A percentile compares a stretch with the other conserved stretches of the same genome.
Evolutionary conservation across 2,113 vertebrate genomes (phyloP).

Genomic region (Athene noctua): DNA sequence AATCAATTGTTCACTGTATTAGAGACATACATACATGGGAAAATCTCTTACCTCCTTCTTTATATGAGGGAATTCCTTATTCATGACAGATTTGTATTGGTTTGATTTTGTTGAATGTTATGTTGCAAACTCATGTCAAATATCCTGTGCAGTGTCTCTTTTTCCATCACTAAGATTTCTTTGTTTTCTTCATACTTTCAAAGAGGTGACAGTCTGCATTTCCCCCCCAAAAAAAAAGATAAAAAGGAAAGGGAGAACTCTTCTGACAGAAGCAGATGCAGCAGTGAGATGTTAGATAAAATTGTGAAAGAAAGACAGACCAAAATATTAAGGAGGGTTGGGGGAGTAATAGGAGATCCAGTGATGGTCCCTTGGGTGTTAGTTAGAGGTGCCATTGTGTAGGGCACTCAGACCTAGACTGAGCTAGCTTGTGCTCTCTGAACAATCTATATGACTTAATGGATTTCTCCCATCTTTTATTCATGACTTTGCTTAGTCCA

Average conservation of each 20-base stretch:
- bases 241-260: not conserved
- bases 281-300: not conserved
- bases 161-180: not conserved
- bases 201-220: not conserved
- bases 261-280: not conserved
- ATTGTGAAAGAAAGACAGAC: not conserved
- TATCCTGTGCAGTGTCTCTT: not conserved
- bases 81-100: not conserved
- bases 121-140: not conserved
- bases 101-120: not conserved
- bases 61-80: not conserved
- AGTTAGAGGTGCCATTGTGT: not conserved
- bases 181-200: not conserved
- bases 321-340: not conserved
- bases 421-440: not conserved
- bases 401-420: not conserved
- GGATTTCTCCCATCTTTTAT: slow-evolving; percentile 41
- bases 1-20: not conserved
- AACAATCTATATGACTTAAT: not conserved
- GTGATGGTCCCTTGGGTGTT: not conserved
- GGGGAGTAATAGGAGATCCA: not conserved
- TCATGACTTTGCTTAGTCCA: not conserved
- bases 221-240: not conserved
- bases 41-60: not conserved
- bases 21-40: not conserved